Evolutionary conservation across 2,888 invertebrate genomes (phyloP).

Genomic region (Apoda limacodes): DNA sequence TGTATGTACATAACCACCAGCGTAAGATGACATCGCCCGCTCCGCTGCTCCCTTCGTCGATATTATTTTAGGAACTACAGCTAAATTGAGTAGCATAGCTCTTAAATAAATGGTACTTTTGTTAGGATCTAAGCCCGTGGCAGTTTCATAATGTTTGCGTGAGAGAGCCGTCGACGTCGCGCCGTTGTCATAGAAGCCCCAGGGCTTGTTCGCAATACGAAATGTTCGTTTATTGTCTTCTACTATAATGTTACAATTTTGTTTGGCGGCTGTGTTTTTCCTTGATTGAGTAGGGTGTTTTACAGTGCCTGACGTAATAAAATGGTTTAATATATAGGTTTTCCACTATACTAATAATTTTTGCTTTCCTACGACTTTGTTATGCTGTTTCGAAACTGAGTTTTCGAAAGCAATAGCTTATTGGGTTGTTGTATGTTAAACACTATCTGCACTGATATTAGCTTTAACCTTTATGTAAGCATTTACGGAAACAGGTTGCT

Average conservation of each 20-base stretch:
- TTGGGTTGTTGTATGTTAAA: constrained; percentile 16
- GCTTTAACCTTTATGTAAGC: no score
- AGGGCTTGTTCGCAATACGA: constrained; percentile 28
- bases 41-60: constrained; percentile 18
- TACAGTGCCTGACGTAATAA: no score
- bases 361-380: no score
- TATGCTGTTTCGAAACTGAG: no score
- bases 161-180: constrained; percentile 34
- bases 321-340: no score
- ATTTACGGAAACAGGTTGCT: no score
- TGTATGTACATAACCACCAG: constrained; percentile 27
- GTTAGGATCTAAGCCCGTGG: constrained; percentile 28
- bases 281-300: no score
- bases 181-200: constrained; percentile 30
- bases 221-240: no score
- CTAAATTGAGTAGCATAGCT: constrained; percentile 23
- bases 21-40: constrained; percentile 27
- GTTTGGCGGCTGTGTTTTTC: no score
- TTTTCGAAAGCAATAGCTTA: no score
- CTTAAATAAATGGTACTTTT: constrained; percentile 26
- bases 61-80: constrained; percentile 16
- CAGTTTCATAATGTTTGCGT: constrained; percentile 49
- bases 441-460: constrained; percentile 32
- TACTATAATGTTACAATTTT: no score
- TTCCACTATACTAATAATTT: no score